These are phyloP conservation scores for Eudemis profundana DNA, from an alignment of 2,888 invertebrate species.

Conservation along the genomic window DNA sequence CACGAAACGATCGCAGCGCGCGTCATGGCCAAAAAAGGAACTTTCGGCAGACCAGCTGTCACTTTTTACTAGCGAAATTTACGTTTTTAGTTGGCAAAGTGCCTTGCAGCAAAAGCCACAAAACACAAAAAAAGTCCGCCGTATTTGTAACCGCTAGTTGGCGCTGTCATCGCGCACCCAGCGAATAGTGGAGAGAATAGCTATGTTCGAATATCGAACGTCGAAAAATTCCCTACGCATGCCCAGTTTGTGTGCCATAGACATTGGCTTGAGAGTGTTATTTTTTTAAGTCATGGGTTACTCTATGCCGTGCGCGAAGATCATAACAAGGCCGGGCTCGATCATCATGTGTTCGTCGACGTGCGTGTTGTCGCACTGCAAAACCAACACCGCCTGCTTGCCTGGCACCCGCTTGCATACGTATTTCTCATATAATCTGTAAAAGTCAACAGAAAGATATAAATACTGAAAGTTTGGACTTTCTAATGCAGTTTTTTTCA, in stretches of 20 bases:
- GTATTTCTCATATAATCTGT: constrained; percentile 94
- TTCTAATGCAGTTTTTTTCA: no score
- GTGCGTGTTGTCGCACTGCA: constrained; percentile 97
- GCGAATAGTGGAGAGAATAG: no score
- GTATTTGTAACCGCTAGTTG: no score
- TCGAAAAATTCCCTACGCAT: neutral
- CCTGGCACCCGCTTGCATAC: constrained; percentile 97
- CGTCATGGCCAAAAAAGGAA: no score
- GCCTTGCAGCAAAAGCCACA: no score
- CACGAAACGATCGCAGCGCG: no score
- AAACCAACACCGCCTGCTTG: constrained; percentile 97
- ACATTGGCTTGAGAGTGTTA: constrained; percentile 35
- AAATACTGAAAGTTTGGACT: no score
- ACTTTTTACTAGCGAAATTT: no score
- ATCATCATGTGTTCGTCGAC: constrained; percentile 98
- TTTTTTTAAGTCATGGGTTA: constrained; percentile 60
- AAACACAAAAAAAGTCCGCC: no score
- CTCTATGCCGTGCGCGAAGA: constrained; percentile 98
- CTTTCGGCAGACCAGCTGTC: no score
- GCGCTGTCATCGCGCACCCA: no score
- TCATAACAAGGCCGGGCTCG: constrained; percentile 98
- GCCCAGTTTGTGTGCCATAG: neutral
- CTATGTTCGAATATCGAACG: constrained; percentile 2
- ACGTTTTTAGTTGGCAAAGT: no score
- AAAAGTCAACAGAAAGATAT: constrained; percentile 42